A percentile compares a stretch with the other conserved stretches of the same genome.
Conservation (phyloP, 2,888 invertebrate genomes). For the Drosophila flavopinicola region DNA sequence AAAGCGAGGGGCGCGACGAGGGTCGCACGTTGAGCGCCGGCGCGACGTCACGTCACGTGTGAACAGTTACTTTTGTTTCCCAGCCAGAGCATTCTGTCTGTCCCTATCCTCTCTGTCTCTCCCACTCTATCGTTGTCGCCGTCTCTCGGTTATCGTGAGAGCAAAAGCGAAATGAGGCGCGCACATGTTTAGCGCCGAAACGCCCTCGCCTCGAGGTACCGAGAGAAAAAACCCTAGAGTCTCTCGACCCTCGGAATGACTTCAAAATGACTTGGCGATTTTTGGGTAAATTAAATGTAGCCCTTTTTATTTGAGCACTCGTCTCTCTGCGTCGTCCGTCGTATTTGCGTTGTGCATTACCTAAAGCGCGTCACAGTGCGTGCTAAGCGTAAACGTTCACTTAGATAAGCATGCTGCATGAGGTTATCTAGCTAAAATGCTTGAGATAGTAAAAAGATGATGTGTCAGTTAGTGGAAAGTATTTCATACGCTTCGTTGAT, state of each 20-base stretch:
- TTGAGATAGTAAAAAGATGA: slow-evolving; percentile 2
- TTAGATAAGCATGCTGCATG: not conserved
- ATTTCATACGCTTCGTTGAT: not conserved
- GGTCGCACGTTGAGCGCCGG: slow-evolving; percentile 43
- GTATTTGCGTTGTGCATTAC: slow-evolving; percentile 9
- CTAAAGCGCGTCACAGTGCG: slow-evolving; percentile 34
- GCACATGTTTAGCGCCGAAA: slow-evolving; percentile 76
- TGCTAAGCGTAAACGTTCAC: slow-evolving; percentile 26
- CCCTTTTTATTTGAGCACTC: slow-evolving; percentile 15
- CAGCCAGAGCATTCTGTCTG: slow-evolving; percentile 13
- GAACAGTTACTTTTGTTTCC: slow-evolving; percentile 65
- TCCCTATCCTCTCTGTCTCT: not conserved
- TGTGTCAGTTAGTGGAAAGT: not conserved
- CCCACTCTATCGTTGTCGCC: not conserved
- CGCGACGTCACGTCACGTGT: slow-evolving; percentile 67
- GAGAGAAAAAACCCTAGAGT: slow-evolving; percentile 15
- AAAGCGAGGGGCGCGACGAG: slow-evolving; percentile 12
- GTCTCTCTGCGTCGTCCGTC: no score
- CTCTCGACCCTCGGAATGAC: slow-evolving; percentile 9
- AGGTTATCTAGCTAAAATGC: not conserved
- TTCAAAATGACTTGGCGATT: slow-evolving; percentile 59
- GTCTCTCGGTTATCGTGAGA: slow-evolving; percentile 17
- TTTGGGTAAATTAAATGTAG: slow-evolving; percentile 46
- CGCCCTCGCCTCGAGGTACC: no score
- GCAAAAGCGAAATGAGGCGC: slow-evolving; percentile 64